Conservation (phyloP, 2,113 vertebrate genomes). For the Nannobrachium achirus region DNA sequence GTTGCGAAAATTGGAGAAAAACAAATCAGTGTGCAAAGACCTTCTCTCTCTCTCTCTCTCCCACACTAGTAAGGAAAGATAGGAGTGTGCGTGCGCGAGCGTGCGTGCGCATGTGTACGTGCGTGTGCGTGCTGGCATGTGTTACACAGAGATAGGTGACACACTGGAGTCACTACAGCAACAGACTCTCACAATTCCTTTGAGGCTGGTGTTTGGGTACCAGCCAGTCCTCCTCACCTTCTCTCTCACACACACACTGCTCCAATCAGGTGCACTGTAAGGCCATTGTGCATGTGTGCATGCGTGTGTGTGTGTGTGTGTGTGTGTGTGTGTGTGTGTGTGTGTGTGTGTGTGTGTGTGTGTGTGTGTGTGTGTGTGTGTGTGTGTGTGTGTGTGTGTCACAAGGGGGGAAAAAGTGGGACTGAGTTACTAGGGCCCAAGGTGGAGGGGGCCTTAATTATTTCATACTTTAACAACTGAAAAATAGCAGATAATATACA, state of each 20-base stretch:
- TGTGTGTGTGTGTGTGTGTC: conserved; percentile 1
- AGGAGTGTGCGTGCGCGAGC: too few relatives aligned
- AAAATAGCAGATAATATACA: too few relatives aligned
- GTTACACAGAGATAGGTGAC: conserved; percentile 32
- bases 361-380: conserved; percentile 8
- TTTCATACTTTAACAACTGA: too few relatives aligned
- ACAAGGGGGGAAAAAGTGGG: too few relatives aligned
- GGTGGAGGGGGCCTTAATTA: too few relatives aligned
- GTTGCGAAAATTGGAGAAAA: too few relatives aligned
- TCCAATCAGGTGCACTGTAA: conserved; percentile 32
- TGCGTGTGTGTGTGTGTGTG: neutral
- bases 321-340: neutral
- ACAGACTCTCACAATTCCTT: conserved; percentile 44
- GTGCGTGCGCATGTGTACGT: neutral
- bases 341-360: neutral
- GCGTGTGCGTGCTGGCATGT: neutral
- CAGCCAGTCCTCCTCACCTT: conserved; percentile 57
- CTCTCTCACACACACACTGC: conserved; percentile 16
- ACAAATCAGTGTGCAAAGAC: too few relatives aligned
- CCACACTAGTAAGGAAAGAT: too few relatives aligned
- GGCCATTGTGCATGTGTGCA: neutral
- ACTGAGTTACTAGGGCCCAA: too few relatives aligned
- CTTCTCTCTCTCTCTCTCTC: conserved; percentile 28
- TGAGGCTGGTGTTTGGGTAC: conserved; percentile 42
- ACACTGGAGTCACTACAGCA: conserved; percentile 29